Percentiles rank a stretch among this genome's conserved stretches.
These are phyloP conservation scores for Mechanitis mazaeus DNA, from an alignment of 2,888 invertebrate species.

Conservation along the genomic window DNA sequence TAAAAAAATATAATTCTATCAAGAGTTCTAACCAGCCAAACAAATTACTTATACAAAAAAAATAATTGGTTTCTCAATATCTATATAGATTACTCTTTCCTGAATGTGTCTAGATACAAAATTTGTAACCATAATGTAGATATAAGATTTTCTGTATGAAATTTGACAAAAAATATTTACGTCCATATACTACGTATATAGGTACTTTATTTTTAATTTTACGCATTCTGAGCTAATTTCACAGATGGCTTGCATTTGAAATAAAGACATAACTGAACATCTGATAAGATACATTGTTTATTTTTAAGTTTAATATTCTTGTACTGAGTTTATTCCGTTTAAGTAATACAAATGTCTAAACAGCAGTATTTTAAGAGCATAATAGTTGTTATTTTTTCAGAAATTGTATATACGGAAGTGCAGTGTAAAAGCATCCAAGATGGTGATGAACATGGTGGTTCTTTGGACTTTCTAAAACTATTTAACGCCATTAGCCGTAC, in stretches of 20 bases:
- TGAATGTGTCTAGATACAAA: too few relatives aligned
- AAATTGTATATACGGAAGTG: not conserved
- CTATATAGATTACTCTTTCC: too few relatives aligned
- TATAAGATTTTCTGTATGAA: too few relatives aligned
- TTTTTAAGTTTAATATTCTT: too few relatives aligned
- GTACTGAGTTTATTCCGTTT: too few relatives aligned
- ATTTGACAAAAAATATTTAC: too few relatives aligned
- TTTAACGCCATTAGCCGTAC: not conserved
- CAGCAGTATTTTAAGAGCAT: not conserved
- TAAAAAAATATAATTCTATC: too few relatives aligned
- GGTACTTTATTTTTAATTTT: not conserved
- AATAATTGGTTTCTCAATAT: too few relatives aligned
- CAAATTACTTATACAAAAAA: too few relatives aligned
- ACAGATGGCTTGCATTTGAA: not conserved
- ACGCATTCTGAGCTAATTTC: not conserved
- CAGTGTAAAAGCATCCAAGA: not conserved
- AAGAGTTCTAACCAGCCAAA: too few relatives aligned
- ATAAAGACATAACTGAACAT: not conserved
- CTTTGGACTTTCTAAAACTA: not conserved
- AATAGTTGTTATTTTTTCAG: not conserved
- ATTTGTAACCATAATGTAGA: too few relatives aligned
- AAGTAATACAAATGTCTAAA: not conserved
- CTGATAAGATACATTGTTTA: not conserved
- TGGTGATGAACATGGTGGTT: not conserved
- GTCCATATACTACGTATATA: too few relatives aligned